phyloP scores from a whole-genome alignment of 2,888 invertebrate genomes.

The Steromphala cineraria region DNA sequence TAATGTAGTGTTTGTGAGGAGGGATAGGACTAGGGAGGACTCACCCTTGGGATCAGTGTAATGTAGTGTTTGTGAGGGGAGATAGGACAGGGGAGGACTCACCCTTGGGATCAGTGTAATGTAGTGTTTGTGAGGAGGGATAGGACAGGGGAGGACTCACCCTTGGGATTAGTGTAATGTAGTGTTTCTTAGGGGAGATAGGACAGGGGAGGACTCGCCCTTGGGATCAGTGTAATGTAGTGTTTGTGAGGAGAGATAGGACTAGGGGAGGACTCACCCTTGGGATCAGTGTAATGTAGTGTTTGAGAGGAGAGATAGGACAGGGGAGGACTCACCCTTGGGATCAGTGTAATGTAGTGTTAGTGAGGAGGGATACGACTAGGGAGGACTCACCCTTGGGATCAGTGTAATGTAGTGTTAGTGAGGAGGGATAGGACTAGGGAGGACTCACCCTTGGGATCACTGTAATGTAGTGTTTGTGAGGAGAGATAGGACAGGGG shows the following conservation, averaged over 20 bases:
- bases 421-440: too few relatives aligned
- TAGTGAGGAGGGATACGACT: too few relatives aligned
- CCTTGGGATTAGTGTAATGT: slow-evolving; percentile 33
- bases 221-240: slow-evolving; percentile 49
- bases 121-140: too few relatives aligned
- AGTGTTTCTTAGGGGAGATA: too few relatives aligned
- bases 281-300: slow-evolving; percentile 46
- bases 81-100: slow-evolving; percentile 8
- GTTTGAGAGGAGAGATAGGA: too few relatives aligned
- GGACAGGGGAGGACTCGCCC: slow-evolving; percentile 39
- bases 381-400: slow-evolving; percentile 51
- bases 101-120: slow-evolving; percentile 58
- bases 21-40: not conserved
- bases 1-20: not conserved
- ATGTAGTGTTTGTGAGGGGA: too few relatives aligned
- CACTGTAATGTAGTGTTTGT: too few relatives aligned
- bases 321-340: slow-evolving; percentile 48
- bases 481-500: too few relatives aligned
- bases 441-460: slow-evolving; percentile 51
- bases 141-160: slow-evolving; percentile 34
- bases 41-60: slow-evolving; percentile 60
- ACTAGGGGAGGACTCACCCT: slow-evolving; percentile 44
- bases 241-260: too few relatives aligned
- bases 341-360: slow-evolving; percentile 41
- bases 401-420: slow-evolving; percentile 37